Evolutionary conservation across 2,888 invertebrate genomes (phyloP), one percentile per base, ranked within the genome.

Genomic region (Orchesella flavescens): DNA sequence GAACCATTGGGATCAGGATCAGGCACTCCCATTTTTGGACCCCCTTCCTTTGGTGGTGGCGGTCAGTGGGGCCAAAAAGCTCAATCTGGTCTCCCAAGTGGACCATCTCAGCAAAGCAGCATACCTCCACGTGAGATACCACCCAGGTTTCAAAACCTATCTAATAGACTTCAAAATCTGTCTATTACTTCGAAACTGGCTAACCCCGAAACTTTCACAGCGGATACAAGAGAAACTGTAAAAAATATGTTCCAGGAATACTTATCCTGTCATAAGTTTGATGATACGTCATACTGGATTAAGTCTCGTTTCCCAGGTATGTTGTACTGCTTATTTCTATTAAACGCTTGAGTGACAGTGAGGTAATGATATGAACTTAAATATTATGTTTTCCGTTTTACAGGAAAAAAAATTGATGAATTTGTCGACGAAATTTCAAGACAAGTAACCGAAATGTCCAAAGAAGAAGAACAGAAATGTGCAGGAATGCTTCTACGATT

Each of bases 211-310:
- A 23, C 49, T n/a, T 72, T 59, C 63, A 79, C 85, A 63, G 84
- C 83, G 63, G 90, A 91, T 76, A 89, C 92, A 57, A 89, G 89
- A 57, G 90, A 90, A 80, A 90, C 90, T 63, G 89, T 91, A 1
- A 90, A 90, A 55, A 89, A 90, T 24, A 90, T 92, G 61, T 85
- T 92, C 63, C 91, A 91, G 83, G 91, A 92, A 87, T 92, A 90
- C 87, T 87, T 92, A n/a, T 90, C 90, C 78, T 90, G 91, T 85
- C 89, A 89, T 55, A 91, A 91, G 87, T 84, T 90, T 53, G 90
- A 91, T 84, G 92, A 86, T 75, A 85, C 87, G 44, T 49, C 85
- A 15, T 72, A 86, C 63, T 87, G 88, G 87, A 86, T 88, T 19
- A 83, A 84, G n/a, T 44, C 44, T 34, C 73, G 87, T 34, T 88